These are phyloP conservation scores for Himalopsyche phryganea DNA, from an alignment of 1,140 invertebrate genomes.

Conservation along the genomic window DNA sequence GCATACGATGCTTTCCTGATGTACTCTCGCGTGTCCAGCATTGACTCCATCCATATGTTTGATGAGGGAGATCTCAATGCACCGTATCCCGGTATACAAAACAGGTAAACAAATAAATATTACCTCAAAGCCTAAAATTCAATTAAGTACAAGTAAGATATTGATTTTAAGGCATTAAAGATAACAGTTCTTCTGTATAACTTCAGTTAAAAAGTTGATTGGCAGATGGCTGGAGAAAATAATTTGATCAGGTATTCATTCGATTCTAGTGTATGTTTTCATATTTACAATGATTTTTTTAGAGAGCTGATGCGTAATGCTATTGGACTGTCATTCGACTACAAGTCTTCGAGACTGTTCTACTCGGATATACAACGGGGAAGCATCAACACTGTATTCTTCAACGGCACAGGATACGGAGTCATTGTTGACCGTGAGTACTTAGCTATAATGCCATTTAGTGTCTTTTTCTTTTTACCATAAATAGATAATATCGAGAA, in stretches of 20 bases:
- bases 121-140: too few relatives aligned
- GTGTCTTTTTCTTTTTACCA: too few relatives aligned
- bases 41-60: slow-evolving; percentile 72
- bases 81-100: slow-evolving; percentile 70
- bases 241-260: too few relatives aligned
- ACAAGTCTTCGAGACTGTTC: slow-evolving; percentile 65
- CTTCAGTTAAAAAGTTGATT: too few relatives aligned
- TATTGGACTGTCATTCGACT: slow-evolving; percentile 80
- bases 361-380: slow-evolving; percentile 86
- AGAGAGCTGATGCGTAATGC: slow-evolving; percentile 73
- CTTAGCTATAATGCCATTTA: too few relatives aligned
- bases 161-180: too few relatives aligned
- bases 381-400: slow-evolving; percentile 78
- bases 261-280: too few relatives aligned
- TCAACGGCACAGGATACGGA: slow-evolving; percentile 72
- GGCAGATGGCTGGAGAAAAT: too few relatives aligned
- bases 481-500: too few relatives aligned
- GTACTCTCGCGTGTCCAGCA: slow-evolving; percentile 68
- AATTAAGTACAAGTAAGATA: too few relatives aligned
- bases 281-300: too few relatives aligned
- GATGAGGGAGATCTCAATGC: slow-evolving; percentile 70
- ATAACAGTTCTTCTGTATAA: too few relatives aligned
- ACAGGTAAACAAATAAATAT: slow-evolving; percentile 42
- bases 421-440: slow-evolving; percentile 66
- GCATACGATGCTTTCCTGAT: slow-evolving; percentile 73